These are phyloP conservation scores for Hydroisotoma schaefferi DNA, from an alignment of 2,888 invertebrate species.

Conservation along the genomic window DNA sequence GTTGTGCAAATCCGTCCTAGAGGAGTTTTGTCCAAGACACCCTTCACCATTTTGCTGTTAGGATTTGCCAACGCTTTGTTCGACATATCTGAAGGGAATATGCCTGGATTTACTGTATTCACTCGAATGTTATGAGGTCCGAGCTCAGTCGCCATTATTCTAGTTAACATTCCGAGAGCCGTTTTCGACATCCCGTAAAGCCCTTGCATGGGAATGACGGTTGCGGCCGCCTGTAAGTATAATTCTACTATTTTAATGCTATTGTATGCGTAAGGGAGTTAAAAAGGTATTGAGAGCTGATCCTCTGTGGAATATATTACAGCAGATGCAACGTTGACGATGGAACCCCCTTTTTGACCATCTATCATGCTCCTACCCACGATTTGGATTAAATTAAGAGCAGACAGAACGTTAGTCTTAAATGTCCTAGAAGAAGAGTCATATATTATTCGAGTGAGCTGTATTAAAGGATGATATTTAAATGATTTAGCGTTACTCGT, in stretches of 20 bases:
- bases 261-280: not conserved
- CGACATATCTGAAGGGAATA: slow-evolving; percentile 18
- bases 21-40: not conserved
- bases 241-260: too few relatives aligned
- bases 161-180: slow-evolving; percentile 13
- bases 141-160: slow-evolving; percentile 8
- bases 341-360: slow-evolving; percentile 52
- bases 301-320: slow-evolving; percentile 46
- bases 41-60: not conserved
- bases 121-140: slow-evolving; percentile 12
- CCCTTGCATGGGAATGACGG: slow-evolving; percentile 10
- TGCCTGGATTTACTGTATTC: slow-evolving; percentile 8
- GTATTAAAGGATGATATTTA: too few relatives aligned
- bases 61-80: slow-evolving; percentile 8
- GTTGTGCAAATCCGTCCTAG: not conserved
- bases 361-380: slow-evolving; percentile 54
- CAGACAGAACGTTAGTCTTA: not conserved
- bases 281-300: too few relatives aligned
- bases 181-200: slow-evolving; percentile 16
- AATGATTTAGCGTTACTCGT: too few relatives aligned
- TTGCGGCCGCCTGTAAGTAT: too few relatives aligned
- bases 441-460: too few relatives aligned
- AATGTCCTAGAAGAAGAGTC: slow-evolving; percentile 5
- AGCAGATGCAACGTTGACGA: slow-evolving; percentile 56
- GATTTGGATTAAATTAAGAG: slow-evolving; percentile 54